Percentiles rank a stretch among this genome's conserved stretches.
Conservation (phyloP, 1,140 invertebrate species). For the Elymnias hypermnestra region DNA sequence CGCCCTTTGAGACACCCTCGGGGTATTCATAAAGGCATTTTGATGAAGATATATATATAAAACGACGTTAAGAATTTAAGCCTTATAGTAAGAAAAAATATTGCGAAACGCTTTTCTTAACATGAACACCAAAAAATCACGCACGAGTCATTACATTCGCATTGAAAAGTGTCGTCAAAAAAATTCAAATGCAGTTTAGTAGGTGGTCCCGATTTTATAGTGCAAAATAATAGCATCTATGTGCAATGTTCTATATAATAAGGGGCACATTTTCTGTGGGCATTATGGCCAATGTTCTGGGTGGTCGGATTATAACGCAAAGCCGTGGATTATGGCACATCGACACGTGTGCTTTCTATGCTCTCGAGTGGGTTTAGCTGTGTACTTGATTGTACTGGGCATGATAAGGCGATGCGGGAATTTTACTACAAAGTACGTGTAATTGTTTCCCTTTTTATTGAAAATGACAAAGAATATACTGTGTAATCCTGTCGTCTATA, state of each 20-base stretch:
- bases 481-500: too few species aligned
- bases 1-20: too few species aligned
- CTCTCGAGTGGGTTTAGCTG: slow-evolving; percentile 53
- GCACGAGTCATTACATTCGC: slow-evolving; percentile 65
- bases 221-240: slow-evolving; percentile 66
- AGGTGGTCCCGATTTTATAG: slow-evolving; percentile 64
- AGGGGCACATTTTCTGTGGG: slow-evolving; percentile 60
- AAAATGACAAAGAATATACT: too few species aligned
- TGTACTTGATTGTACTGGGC: slow-evolving; percentile 43
- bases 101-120: slow-evolving; percentile 2
- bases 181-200: slow-evolving; percentile 35
- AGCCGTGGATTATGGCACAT: slow-evolving; percentile 60
- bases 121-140: slow-evolving; percentile 54
- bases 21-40: too few species aligned
- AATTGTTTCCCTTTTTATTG: too few species aligned
- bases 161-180: slow-evolving; percentile 44
- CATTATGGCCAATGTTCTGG: slow-evolving; percentile 52
- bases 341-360: slow-evolving; percentile 66
- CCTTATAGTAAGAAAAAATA: slow-evolving; percentile 5
- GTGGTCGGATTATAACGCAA: slow-evolving; percentile 66
- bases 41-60: too few species aligned
- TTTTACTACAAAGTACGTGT: not conserved
- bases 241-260: slow-evolving; percentile 60
- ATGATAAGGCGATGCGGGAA: slow-evolving; percentile 43
- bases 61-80: slow-evolving; percentile 5